Base-by-base conservation (phyloP, 2,797 vertebrate genomes). In the Pantherophis alleghaniensis region DNA sequence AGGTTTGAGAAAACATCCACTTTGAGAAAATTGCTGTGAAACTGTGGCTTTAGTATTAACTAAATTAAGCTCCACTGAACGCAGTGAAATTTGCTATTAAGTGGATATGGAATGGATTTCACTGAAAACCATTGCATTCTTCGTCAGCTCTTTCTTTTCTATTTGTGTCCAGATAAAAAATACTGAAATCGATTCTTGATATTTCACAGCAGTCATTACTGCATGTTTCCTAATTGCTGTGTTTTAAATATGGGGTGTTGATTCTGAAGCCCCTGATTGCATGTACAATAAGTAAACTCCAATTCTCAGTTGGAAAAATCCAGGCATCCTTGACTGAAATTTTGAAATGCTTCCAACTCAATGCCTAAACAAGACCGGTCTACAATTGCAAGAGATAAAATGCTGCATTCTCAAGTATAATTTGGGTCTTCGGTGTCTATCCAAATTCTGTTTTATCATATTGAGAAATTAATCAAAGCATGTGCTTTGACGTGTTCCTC, bases 361-460 rank as follows among this genome's bases (percentile, higher is more conserved):
- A 18, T 88, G 59, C n/a, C 22, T 42, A 83, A 89, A 51, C 5
- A 89, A 32, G 51, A 22, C 57, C 11, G 22, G 26, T 86, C 61
- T 63, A 56, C 24, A 55, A 6, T 88, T 56, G 10, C 69, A 63
- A 56, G 24, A 66, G 57, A 91, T 86, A 51, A 91, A 88, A 88
- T 51, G 7, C 26, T 61, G 55, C 56, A 53, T 61, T 91, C 66
- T 63, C 24, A 83, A n/a, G 87, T 47, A 61, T 91, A 88, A 61
- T 88, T n/a, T 6, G 66, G 9, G n/a, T n/a, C 69, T 88, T 93
- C 24, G 7, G 86, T 22, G n/a, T 61, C 32, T 55, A 16, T 91
- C 42, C n/a, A 93, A 89, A 93, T 61, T 88, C 20, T 55, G 47
- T 56, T 88, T 88, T 61, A 61, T 91, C 42, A 88, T 69, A 56